Conservation (phyloP, 1,140 invertebrate species). For the Popillia japonica region DNA sequence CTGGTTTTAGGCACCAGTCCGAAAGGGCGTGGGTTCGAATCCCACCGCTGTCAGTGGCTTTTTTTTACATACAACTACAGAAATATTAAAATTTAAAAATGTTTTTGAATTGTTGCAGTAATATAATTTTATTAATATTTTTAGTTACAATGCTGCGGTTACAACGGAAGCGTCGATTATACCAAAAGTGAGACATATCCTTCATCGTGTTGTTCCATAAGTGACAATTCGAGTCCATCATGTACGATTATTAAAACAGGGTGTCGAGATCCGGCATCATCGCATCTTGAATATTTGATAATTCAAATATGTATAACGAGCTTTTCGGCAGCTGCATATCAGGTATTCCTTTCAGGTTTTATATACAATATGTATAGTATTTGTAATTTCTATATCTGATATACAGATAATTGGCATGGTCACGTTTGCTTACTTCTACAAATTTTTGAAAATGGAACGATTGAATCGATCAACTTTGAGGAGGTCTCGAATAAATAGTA, state of each 20-base stretch:
- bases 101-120: not conserved
- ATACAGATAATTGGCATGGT: not conserved
- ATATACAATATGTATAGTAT: not conserved
- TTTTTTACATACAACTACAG: slow-evolving; percentile 43
- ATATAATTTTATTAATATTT: slow-evolving; percentile 41
- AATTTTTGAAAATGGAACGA: slow-evolving; percentile 20
- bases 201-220: slow-evolving; percentile 47
- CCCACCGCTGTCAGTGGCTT: slow-evolving; percentile 75
- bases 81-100: not conserved
- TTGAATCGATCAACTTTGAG: slow-evolving; percentile 22
- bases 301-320: slow-evolving; percentile 51
- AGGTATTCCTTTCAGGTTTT: slow-evolving; percentile 43
- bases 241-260: slow-evolving; percentile 49
- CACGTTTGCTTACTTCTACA: not conserved
- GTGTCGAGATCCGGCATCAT: slow-evolving; percentile 50
- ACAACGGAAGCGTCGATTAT: slow-evolving; percentile 51
- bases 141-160: slow-evolving; percentile 57
- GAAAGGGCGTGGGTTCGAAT: slow-evolving; percentile 84
- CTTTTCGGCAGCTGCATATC: slow-evolving; percentile 51
- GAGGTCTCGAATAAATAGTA: slow-evolving; percentile 24
- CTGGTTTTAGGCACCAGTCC: slow-evolving; percentile 83
- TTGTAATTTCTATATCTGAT: not conserved
- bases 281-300: slow-evolving; percentile 51
- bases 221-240: slow-evolving; percentile 37
- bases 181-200: slow-evolving; percentile 44